Evolutionary conservation across 2,888 invertebrate species (phyloP), one percentile per base, ranked within the genome.

Genomic region (Crocallis elinguaria): DNA sequence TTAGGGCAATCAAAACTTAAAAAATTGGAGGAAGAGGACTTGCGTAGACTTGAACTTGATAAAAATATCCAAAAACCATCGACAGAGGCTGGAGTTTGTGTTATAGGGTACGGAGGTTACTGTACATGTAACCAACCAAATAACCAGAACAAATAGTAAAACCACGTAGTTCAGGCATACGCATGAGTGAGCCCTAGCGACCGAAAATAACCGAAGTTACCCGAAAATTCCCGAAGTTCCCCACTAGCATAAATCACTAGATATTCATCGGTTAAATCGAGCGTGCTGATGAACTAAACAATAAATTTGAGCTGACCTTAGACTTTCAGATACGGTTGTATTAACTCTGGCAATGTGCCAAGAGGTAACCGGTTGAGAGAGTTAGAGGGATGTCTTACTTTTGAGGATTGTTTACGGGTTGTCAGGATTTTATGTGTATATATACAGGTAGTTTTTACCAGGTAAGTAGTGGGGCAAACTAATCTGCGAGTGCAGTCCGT

Each of bases 281-380:
- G 49, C 59, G 54, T 55, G 49, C 36, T 54, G 53, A 41, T 39
- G 44, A 45, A 23, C 43, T 51, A 43, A 49, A 48, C 49, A 33
- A 49, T 59, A 49, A 54, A 50, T 48, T 39, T 29, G 23, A 23
- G n/a, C 41, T 52, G 52, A 53, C 55, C 61, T 61, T 58, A 61
- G 48, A 55, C 51, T 56, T 46, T 45, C 53, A 64, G 62, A 60
- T 66, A 72, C 50, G 38, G 41, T 50, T 54, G 41, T 61, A 57
- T 64, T 64, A 62, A 42, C 25, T 37, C 50, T 60, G 71, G 71
- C 69, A 57, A 32, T 2, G 45, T 49, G 67, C 71, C 71, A 66
- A 61, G 39, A 49, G 13, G 23, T 13, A 27, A 17, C 33, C 35
- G 4, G 16, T 35, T 12, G 30, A 8, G 23, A 25, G 11, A 19